Conservation (phyloP, 2,888 invertebrate species). For the Synergus umbraculus region DNA sequence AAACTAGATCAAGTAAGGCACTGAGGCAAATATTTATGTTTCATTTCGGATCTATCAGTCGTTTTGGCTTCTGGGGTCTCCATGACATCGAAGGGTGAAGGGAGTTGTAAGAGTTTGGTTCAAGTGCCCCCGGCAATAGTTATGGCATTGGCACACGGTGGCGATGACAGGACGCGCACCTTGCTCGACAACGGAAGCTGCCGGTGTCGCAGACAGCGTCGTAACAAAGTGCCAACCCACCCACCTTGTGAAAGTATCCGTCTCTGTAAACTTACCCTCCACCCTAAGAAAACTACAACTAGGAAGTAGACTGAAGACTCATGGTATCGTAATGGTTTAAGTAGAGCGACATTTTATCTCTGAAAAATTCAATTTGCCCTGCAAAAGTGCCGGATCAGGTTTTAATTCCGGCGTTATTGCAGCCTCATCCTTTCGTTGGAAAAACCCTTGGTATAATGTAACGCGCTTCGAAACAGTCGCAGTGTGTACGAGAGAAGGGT, state of each 20-base stretch:
- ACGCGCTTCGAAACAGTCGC: constrained; percentile 20
- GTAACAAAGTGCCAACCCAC: constrained; percentile 41
- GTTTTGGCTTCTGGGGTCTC: background rate
- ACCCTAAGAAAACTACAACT: background rate
- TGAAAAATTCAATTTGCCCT: constrained; percentile 65
- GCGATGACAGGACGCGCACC: constrained; percentile 23
- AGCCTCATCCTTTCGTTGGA: constrained; percentile 45
- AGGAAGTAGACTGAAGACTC: background rate
- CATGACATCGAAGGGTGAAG: background rate
- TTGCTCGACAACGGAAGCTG: constrained; percentile 36
- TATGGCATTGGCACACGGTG: constrained; percentile 38
- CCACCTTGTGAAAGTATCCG: constrained; percentile 28
- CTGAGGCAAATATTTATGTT: no score
- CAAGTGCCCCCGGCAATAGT: background rate
- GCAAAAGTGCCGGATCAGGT: constrained; percentile 68
- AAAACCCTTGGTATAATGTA: constrained; percentile 31
- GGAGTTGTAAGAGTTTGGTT: background rate
- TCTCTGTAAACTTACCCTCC: constrained; percentile 13
- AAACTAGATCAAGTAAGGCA: background rate
- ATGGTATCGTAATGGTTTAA: constrained; percentile 59
- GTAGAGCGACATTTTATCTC: constrained; percentile 66
- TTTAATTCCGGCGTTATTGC: constrained; percentile 66
- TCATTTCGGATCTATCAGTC: no score
- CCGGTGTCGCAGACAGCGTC: constrained; percentile 40
- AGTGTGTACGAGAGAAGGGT: background rate